Evolutionary conservation across 1,140 invertebrate species (phyloP).

Genomic region (Anastrepha ludens): DNA sequence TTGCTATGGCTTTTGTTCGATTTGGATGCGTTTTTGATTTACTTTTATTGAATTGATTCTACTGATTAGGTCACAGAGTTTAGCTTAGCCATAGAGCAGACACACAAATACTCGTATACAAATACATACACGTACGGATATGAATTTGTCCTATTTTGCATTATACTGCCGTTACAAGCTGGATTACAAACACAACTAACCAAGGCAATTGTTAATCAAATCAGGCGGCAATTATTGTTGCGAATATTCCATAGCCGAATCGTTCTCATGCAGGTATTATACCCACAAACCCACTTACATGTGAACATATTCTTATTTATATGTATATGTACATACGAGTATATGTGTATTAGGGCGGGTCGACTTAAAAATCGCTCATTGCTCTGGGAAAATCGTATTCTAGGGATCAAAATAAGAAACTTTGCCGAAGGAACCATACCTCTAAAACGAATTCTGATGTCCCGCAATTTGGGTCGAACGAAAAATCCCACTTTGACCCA

Average conservation of each 20-base stretch:
- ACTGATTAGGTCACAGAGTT: constrained; percentile 65
- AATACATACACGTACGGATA: constrained; percentile 44
- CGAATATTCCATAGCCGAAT: not conserved
- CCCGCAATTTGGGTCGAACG: too few relatives aligned
- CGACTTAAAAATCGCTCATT: too few relatives aligned
- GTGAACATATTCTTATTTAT: too few relatives aligned
- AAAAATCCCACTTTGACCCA: too few relatives aligned
- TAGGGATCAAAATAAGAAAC: too few relatives aligned
- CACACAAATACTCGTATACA: not conserved
- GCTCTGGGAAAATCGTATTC: too few relatives aligned
- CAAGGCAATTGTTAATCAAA: constrained; percentile 58
- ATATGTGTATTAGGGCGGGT: not conserved
- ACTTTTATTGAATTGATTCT: constrained; percentile 35
- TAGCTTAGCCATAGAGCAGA: not conserved
- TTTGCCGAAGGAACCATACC: too few relatives aligned
- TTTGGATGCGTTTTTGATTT: constrained; percentile 50
- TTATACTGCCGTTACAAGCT: constrained; percentile 55
- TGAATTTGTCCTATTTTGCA: constrained; percentile 57
- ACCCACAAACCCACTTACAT: too few relatives aligned
- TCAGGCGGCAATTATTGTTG: constrained; percentile 65
- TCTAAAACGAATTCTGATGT: too few relatives aligned
- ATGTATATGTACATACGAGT: not conserved
- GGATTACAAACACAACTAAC: constrained; percentile 19
- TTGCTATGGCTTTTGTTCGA: constrained; percentile 41
- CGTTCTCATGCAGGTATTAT: not conserved